A percentile compares a stretch with the other conserved stretches of the same genome.
Evolutionary conservation across 2,888 invertebrate genomes (phyloP).

Genomic region (Caenorhabditis becei): DNA sequence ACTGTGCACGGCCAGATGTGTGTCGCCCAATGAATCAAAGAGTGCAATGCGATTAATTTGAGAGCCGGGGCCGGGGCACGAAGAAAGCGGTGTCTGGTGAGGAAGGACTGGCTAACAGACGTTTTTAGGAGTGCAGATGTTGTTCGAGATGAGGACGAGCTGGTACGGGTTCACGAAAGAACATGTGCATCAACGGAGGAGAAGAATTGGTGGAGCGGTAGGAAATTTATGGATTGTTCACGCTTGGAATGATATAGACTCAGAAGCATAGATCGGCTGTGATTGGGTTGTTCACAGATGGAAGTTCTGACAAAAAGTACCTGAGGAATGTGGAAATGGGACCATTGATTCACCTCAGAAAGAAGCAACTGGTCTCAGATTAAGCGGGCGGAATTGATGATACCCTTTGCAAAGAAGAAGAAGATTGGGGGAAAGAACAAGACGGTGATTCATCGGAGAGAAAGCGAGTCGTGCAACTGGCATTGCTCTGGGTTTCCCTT

Average conservation of each 20-base stretch:
- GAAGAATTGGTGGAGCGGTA: too few species aligned
- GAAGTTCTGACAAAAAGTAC: not conserved
- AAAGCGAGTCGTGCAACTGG: constrained; percentile 34
- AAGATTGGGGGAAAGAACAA: constrained; percentile 4
- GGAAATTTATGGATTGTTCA: too few species aligned
- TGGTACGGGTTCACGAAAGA: too few species aligned
- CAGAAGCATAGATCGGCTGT: too few species aligned
- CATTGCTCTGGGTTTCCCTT: constrained; percentile 12
- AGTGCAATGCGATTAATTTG: constrained; percentile 50
- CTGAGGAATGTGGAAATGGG: not conserved
- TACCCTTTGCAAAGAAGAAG: constrained; percentile 23
- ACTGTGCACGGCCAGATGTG: constrained; percentile 58
- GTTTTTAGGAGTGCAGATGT: constrained; percentile 1
- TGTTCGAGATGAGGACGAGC: not conserved
- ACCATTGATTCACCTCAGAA: too few species aligned
- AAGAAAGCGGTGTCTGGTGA: constrained; percentile 35
- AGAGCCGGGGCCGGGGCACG: constrained; percentile 9
- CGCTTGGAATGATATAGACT: too few species aligned
- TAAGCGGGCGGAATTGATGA: constrained; percentile 28
- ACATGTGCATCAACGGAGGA: too few species aligned
- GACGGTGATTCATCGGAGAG: constrained; percentile 47
- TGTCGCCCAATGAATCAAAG: constrained; percentile 31
- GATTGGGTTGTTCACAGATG: too few species aligned
- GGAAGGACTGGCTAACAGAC: not conserved
- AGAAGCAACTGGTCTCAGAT: constrained; percentile 21